Evolutionary conservation across 2,113 vertebrate genomes (phyloP).

Genomic region (Synodontis membranacea): DNA sequence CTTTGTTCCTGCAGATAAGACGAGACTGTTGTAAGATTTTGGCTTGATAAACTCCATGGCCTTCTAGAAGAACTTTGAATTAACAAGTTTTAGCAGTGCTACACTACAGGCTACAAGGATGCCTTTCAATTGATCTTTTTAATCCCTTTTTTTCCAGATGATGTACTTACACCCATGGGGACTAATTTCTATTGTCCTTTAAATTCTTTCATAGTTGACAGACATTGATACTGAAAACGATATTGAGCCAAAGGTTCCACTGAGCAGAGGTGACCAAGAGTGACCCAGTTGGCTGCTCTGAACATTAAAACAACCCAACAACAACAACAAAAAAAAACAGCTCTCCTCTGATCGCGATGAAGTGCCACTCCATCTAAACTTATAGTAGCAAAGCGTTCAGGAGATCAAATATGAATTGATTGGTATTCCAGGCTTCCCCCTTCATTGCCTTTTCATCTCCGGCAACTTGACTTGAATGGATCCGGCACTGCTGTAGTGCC

Average conservation of each 20-base stretch:
- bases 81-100: not conserved
- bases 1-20: constrained; percentile 45
- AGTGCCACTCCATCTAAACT: constrained; percentile 32
- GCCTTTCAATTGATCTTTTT: not conserved
- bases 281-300: not conserved
- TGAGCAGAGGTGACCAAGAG: constrained; percentile 9
- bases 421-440: constrained; percentile 42
- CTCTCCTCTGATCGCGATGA: constrained; percentile 35
- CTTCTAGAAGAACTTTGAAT: not conserved
- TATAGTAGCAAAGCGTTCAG: constrained; percentile 19
- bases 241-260: not conserved
- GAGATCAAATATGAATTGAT: constrained; percentile 48
- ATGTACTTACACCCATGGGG: not conserved
- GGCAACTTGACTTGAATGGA: constrained; percentile 37
- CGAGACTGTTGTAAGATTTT: constrained; percentile 27
- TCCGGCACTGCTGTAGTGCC: constrained; percentile 31
- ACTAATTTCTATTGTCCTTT: constrained; percentile 21
- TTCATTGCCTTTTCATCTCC: constrained; percentile 35
- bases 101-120: not conserved
- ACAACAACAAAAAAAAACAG: not conserved
- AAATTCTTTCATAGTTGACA: constrained; percentile 9
- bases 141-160: constrained; percentile 7
- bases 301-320: constrained; percentile 23
- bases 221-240: not conserved
- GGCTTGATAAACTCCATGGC: not conserved